These are phyloP conservation scores for Thunnus thynnus DNA, from an alignment of 2,113 vertebrate species.

Conservation along the genomic window DNA sequence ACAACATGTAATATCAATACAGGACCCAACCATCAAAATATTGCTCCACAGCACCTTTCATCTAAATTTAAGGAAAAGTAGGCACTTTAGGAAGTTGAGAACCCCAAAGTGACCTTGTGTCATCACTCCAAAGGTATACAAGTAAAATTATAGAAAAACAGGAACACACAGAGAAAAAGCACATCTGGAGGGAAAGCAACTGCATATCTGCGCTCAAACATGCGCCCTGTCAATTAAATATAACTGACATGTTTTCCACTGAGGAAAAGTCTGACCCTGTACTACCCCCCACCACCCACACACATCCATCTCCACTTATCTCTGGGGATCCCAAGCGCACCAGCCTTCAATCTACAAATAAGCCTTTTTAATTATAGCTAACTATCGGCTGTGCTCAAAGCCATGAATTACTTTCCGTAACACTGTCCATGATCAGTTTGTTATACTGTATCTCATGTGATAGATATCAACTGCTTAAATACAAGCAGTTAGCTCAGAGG, in stretches of 20 bases:
- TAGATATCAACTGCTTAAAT: conserved; percentile 62
- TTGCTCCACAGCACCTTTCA: too few species aligned
- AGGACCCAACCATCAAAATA: too few species aligned
- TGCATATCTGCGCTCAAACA: conserved; percentile 19
- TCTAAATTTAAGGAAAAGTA: too few species aligned
- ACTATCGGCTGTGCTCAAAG: conserved; percentile 43
- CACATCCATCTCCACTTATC: conserved; percentile 47
- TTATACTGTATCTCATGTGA: conserved; percentile 57
- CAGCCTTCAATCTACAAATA: conserved; percentile 60
- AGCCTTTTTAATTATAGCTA: conserved; percentile 64
- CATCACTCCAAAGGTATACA: conserved; percentile 5
- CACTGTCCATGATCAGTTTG: conserved; percentile 51
- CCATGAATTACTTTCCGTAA: conserved; percentile 69
- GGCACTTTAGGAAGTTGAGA: background rate
- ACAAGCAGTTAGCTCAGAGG: conserved; percentile 34
- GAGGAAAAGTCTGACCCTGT: conserved; percentile 41
- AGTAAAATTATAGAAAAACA: conserved; percentile 3
- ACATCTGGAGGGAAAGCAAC: conserved; percentile 27
- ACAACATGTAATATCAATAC: too few species aligned
- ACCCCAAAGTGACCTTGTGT: background rate
- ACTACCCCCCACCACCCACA: conserved; percentile 40
- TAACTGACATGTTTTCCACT: conserved; percentile 60
- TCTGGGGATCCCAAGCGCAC: conserved; percentile 53
- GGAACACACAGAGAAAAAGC: background rate
- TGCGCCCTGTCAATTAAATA: conserved; percentile 60